Evolutionary conservation across 2,888 invertebrate species (phyloP), one percentile per base, ranked within the genome.

Genomic region (Drosophila suboccidentalis): DNA sequence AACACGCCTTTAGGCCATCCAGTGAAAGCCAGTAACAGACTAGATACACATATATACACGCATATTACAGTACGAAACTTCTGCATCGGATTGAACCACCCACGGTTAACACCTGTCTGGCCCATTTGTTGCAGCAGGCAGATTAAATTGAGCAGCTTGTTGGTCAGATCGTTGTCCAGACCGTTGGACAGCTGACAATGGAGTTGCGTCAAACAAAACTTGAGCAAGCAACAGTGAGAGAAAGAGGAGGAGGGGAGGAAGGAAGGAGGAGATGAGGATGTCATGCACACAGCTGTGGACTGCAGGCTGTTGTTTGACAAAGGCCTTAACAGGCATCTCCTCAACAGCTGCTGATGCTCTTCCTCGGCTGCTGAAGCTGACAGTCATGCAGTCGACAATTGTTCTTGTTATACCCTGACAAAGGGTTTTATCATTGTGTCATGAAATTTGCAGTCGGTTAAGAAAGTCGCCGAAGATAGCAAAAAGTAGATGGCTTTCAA

Each of bases 141-240:
- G 60, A 66, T 75, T 71, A 79, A 77, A 71, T 79, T 75, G 71
- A 71, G 71, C 60, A 57, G 63, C 68, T 78, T 67, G 78, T 59
- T 59, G 73, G 75, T 32, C 41, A 58, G 47, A 47, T 58, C 44
- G 39, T 50, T 26, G 38, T 32, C 11, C 5, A 22, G 60, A 41
- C 11, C 26, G 36, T 22, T n/a, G 41, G 26, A n/a, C 39, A 36
- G 46, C 46, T 26, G 69, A 69, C 63, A 59, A 63, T 63, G 51
- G 44, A 55, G 74, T 26, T 57, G 68, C 29, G 46, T 32, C 59
- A n/a, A 44, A 51, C 78, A 59, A 64, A 62, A 74, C 65, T 65
- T 62, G 22, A 62, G 44, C 63, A 63, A 49, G 39, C 11, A 19
- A 41, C 1, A n/a, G 32, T 8, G 19, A 29, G 29, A 8, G 29